These are phyloP conservation scores for Pogonophryne albipinna DNA, from an alignment of 2,797 vertebrate genomes.

Conservation along the genomic window DNA sequence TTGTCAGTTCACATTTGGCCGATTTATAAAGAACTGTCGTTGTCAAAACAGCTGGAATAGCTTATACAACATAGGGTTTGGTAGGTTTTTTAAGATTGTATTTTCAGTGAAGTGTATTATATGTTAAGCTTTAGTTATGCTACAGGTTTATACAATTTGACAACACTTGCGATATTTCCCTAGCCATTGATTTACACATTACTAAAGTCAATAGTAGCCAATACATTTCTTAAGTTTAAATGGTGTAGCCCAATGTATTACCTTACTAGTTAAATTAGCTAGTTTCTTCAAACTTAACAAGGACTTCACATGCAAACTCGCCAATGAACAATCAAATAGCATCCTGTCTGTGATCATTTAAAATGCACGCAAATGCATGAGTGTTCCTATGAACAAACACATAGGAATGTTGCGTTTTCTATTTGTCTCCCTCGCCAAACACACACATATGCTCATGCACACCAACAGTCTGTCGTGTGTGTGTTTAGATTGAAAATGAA, in stretches of 20 bases:
- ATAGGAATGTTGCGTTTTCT: conserved; percentile 18
- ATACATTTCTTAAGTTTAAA: not conserved
- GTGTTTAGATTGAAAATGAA: conserved; percentile 68
- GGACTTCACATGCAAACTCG: not conserved
- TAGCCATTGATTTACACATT: not conserved
- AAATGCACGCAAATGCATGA: not conserved
- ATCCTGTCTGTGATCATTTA: conserved; percentile 1
- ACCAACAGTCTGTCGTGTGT: conserved; percentile 10
- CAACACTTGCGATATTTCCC: not conserved
- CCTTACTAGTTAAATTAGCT: not conserved
- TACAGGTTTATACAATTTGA: not conserved
- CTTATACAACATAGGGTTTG: not conserved
- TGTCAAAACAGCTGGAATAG: not conserved
- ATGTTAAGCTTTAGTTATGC: not conserved
- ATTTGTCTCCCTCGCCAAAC: not conserved
- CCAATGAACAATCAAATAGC: not conserved
- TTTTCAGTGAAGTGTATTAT: not conserved
- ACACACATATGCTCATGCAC: not conserved
- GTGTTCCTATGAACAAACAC: not conserved
- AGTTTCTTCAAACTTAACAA: conserved; percentile 1
- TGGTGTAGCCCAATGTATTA: not conserved
- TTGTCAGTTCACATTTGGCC: not conserved
- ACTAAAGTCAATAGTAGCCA: not conserved
- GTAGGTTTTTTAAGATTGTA: not conserved
- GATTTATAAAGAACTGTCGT: not conserved